Percentiles rank a stretch among this genome's conserved stretches.
phyloP scores from a whole-genome alignment of 2,797 vertebrate species.

The Coranthus polyacanthus region DNA sequence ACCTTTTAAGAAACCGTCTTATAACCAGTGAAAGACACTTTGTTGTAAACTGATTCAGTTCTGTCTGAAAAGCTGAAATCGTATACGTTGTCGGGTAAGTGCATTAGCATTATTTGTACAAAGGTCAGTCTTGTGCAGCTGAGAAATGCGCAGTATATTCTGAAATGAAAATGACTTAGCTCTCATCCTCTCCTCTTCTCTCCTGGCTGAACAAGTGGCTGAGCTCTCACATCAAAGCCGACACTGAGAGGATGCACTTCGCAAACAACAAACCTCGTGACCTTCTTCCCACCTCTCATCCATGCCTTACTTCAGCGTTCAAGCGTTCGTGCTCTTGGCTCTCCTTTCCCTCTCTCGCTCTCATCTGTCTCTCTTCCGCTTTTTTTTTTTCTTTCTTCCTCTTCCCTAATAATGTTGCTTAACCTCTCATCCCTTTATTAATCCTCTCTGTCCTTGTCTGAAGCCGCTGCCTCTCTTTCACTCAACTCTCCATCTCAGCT shows the following conservation, averaged over 20 bases:
- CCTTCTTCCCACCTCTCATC: constrained; percentile 62
- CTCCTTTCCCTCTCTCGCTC: constrained; percentile 41
- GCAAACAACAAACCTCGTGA: constrained; percentile 64
- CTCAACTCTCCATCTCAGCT: not conserved
- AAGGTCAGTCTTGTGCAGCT: constrained; percentile 15
- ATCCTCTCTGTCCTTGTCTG: constrained; percentile 31
- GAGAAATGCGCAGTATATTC: constrained; percentile 28
- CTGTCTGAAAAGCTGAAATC: too few species aligned
- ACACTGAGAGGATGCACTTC: constrained; percentile 56
- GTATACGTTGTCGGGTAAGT: too few species aligned
- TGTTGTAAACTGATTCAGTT: too few species aligned
- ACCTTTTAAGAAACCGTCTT: not conserved
- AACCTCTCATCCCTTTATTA: constrained; percentile 26
- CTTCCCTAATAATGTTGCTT: constrained; percentile 36
- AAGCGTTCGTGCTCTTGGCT: constrained; percentile 41
- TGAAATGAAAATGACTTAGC: constrained; percentile 46
- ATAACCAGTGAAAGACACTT: too few species aligned
- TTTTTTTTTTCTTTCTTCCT: constrained; percentile 18
- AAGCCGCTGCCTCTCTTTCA: constrained; percentile 19
- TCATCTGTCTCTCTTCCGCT: not conserved
- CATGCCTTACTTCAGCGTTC: constrained; percentile 36
- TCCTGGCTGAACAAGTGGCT: constrained; percentile 49
- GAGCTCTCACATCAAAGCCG: constrained; percentile 55
- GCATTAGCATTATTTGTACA: constrained; percentile 20
- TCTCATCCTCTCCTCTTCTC: constrained; percentile 30